Percentiles rank a stretch among this genome's conserved stretches.
These are phyloP conservation scores for Callitettix versicolor DNA, from an alignment of 1,140 invertebrate species.

Conservation along the genomic window DNA sequence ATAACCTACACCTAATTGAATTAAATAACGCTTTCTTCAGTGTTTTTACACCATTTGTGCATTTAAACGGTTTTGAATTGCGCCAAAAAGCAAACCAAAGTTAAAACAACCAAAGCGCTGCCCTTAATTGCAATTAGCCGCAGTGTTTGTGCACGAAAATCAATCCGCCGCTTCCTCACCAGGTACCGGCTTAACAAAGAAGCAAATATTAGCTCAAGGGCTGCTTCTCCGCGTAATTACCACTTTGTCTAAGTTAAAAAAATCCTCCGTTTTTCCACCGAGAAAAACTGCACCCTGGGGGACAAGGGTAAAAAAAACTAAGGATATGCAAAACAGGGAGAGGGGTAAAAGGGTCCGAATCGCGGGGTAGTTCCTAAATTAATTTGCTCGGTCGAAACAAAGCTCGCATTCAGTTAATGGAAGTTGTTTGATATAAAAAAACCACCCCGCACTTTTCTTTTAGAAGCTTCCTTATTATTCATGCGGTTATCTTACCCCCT, in stretches of 20 bases:
- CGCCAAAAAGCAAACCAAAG: too few species aligned
- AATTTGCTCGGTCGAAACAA: slow-evolving; percentile 13
- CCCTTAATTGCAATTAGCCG: too few species aligned
- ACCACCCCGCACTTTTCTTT: neutral
- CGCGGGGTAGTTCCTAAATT: slow-evolving; percentile 8
- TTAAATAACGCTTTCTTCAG: too few species aligned
- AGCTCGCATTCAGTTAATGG: slow-evolving; percentile 12
- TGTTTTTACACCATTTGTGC: too few species aligned
- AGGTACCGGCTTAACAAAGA: too few species aligned
- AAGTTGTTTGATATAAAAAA: slow-evolving; percentile 15
- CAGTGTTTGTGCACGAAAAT: too few species aligned
- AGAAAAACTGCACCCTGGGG: slow-evolving; percentile 6
- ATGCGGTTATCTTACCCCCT: slow-evolving; percentile 27
- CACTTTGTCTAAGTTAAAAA: slow-evolving; percentile 10
- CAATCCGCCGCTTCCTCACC: too few species aligned
- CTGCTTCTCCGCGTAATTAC: neutral
- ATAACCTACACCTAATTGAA: too few species aligned
- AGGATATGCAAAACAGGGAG: slow-evolving; percentile 10
- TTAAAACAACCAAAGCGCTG: too few species aligned
- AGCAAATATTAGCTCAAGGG: too few species aligned
- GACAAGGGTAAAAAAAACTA: neutral
- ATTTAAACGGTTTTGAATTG: too few species aligned
- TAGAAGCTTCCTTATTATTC: slow-evolving; percentile 10
- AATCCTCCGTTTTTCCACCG: neutral
- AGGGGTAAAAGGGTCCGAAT: neutral